Conservation (phyloP, 2,888 invertebrate genomes). For the Matsumyia berberina region DNA sequence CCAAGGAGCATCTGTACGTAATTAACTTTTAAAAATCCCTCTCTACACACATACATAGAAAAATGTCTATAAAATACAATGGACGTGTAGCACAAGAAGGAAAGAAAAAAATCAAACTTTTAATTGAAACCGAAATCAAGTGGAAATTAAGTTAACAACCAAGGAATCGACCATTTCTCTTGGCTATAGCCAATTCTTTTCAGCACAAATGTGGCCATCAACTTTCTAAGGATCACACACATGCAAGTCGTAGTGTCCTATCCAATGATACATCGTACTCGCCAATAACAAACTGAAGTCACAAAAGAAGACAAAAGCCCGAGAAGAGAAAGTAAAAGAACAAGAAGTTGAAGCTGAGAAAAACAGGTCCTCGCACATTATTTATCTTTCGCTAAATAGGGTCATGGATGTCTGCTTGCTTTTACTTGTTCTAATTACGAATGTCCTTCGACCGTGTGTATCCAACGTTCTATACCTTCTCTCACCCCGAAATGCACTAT, state of each 20-base stretch:
- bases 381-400: constrained; percentile 69
- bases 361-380: constrained; percentile 48
- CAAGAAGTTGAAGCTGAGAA: neutral
- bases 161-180: too few relatives aligned
- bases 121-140: neutral
- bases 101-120: too few relatives aligned
- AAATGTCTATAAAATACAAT: too few relatives aligned
- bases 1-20: too few relatives aligned
- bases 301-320: constrained; percentile 20
- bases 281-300: constrained; percentile 56
- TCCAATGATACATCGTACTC: constrained; percentile 16
- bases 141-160: too few relatives aligned
- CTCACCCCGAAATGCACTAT: constrained; percentile 2
- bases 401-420: constrained; percentile 73
- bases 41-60: too few relatives aligned
- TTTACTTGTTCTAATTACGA: constrained; percentile 71
- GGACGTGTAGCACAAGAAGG: too few relatives aligned
- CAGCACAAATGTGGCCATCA: too few relatives aligned
- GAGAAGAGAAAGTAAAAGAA: neutral
- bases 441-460: constrained; percentile 62
- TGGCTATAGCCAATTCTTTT: too few relatives aligned
- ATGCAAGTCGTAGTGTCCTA: constrained; percentile 8
- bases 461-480: neutral
- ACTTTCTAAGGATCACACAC: too few relatives aligned
- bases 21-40: too few relatives aligned